Evolutionary conservation across 2,888 invertebrate genomes (phyloP).

Genomic region (Cryptus viduatorius): DNA sequence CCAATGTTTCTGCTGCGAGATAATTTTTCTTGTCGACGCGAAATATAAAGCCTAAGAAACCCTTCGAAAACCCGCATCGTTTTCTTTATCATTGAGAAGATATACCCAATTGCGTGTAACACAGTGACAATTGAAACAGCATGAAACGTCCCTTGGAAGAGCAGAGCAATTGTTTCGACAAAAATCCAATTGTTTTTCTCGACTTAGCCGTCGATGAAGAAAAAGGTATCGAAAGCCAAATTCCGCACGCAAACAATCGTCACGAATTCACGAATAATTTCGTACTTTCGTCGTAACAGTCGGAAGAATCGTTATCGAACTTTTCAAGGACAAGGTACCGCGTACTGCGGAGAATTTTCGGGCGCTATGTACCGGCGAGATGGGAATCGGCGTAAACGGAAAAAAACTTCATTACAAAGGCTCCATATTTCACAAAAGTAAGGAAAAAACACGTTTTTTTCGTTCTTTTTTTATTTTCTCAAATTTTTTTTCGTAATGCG

Average conservation of each 20-base stretch:
- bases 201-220: constrained; percentile 90
- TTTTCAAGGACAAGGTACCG: constrained; percentile 94
- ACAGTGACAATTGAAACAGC: constrained; percentile 23
- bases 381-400: constrained; percentile 89
- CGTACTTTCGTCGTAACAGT: constrained; percentile 84
- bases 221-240: constrained; percentile 86
- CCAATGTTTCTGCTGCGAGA: not conserved
- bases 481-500: constrained; percentile 13
- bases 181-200: constrained; percentile 90
- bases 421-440: constrained; percentile 92
- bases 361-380: constrained; percentile 96
- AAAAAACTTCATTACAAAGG: constrained; percentile 95
- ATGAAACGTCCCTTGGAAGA: constrained; percentile 75
- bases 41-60: constrained; percentile 17
- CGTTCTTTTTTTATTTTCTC: not conserved
- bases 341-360: constrained; percentile 96
- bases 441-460: constrained; percentile 11
- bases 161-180: constrained; percentile 57
- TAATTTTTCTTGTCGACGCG: not conserved
- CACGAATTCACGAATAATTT: constrained; percentile 26
- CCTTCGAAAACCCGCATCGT: not conserved
- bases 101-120: not conserved
- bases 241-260: not conserved
- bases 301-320: constrained; percentile 94
- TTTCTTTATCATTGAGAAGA: not conserved